Base-by-base conservation (phyloP, 2,113 vertebrate species). In the Fulmarus glacialis region DNA sequence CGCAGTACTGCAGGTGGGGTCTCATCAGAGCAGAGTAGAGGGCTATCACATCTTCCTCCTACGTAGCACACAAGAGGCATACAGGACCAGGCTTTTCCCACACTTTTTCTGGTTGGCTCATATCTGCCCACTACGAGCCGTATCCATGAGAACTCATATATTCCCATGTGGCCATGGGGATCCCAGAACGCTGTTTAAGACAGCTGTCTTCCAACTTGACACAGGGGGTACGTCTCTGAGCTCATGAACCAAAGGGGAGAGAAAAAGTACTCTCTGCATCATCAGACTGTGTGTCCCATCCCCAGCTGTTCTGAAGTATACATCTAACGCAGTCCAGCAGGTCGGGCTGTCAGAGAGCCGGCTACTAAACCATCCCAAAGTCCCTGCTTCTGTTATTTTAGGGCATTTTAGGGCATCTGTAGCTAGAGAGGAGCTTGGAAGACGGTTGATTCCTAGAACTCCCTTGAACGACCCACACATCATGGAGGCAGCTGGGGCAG, bases 111-210 rank as follows among this genome's bases (percentile, higher is more conserved):
- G 47, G 4, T 34, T 36, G 42, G 7, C 15, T 45, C 2, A 0
- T 14, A 63, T 60, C 29, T 85, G 14, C 22, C 12, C 19, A 20
- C 7, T 62, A 40, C 38, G 85, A 66, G 38, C 4, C 27, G 17
- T 26, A 58, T 43, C 19, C 8, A 13, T 16, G 29, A 71, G 47
- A 75, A 52, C 3, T 75, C 26, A 5, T 24, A 4, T 48, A 43
- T 60, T 83, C 9, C 72, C 1, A 1, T 6, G 9, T 22, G 43
- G 14, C 21, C 5, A 2, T 22, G 18, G 12, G 1, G 1, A 87
- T 22, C 36, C 52, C 16, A 81, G 36, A 48, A 4, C 29, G 15
- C 34, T 24, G 23, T 30, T 64, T 52, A 38, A 55, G 29, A 30
- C 4, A 42, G 42, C 59, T 62, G 22, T 38, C 30, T 58, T 30